A percentile compares a stretch with the other conserved stretches of the same genome.
Conservation (phyloP, 2,888 invertebrate genomes). For the Dione juno region DNA sequence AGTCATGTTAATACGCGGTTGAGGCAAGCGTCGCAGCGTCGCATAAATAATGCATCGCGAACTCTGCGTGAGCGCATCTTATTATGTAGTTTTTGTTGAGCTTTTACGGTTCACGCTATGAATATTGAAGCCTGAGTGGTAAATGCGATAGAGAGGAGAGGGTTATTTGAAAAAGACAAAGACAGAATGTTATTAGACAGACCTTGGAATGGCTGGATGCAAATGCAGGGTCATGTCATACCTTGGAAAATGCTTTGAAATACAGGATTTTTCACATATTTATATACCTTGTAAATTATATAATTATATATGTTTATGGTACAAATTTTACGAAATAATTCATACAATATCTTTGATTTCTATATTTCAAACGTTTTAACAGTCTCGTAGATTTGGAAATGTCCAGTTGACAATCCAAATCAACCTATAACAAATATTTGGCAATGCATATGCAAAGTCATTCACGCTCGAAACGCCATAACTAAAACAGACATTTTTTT, state of each 20-base stretch:
- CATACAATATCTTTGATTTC: too few species aligned
- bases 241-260: background rate
- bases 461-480: too few species aligned
- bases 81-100: slow-evolving; percentile 41
- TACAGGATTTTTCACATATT: background rate
- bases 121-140: slow-evolving; percentile 39
- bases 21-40: slow-evolving; percentile 21
- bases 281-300: background rate
- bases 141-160: slow-evolving; percentile 12
- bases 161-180: slow-evolving; percentile 17
- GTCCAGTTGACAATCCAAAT: too few species aligned
- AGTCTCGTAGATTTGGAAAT: too few species aligned
- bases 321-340: too few species aligned
- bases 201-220: background rate
- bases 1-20: slow-evolving; percentile 36
- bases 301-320: too few species aligned
- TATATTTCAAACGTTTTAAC: too few species aligned
- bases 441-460: too few species aligned
- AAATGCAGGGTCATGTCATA: slow-evolving; percentile 2
- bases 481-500: too few species aligned
- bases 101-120: slow-evolving; percentile 46
- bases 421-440: too few species aligned
- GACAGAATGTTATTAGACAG: slow-evolving; percentile 1
- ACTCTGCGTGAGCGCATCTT: slow-evolving; percentile 39
- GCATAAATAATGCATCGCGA: slow-evolving; percentile 37